Evolutionary conservation across 2,888 invertebrate species (phyloP).

Genomic region (Rhamnusium bicolor): DNA sequence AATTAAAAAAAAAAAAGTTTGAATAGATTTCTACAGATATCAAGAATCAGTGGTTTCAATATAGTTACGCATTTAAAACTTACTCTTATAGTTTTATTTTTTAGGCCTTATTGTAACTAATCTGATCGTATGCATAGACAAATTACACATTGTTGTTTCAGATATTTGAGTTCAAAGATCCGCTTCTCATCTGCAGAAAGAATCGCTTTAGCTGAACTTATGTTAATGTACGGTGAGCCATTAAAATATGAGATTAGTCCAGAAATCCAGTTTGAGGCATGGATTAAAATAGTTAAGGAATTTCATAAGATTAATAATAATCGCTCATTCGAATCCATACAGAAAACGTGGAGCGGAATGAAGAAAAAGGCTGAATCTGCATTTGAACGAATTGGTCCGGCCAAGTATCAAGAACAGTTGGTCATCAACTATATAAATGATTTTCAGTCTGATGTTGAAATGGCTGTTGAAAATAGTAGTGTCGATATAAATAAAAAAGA

Average conservation of each 20-base stretch:
- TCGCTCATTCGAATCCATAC: neutral
- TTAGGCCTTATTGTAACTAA: no score
- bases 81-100: no score
- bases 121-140: no score
- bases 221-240: slow-evolving; percentile 11
- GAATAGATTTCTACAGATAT: no score
- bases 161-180: neutral
- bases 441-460: neutral
- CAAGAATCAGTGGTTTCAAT: no score
- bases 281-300: slow-evolving; percentile 1
- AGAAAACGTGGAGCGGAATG: neutral
- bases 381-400: neutral
- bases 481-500: neutral
- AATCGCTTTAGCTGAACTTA: neutral
- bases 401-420: neutral
- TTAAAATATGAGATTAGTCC: neutral
- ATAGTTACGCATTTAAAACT: no score
- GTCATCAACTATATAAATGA: neutral
- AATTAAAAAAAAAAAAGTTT: no score
- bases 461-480: neutral
- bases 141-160: neutral
- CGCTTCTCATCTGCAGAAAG: neutral
- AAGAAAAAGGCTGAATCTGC: neutral
- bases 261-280: neutral
- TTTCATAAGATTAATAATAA: neutral